These are phyloP conservation scores for Leptothorax acervorum DNA, from an alignment of 2,888 invertebrate species.

Conservation along the genomic window DNA sequence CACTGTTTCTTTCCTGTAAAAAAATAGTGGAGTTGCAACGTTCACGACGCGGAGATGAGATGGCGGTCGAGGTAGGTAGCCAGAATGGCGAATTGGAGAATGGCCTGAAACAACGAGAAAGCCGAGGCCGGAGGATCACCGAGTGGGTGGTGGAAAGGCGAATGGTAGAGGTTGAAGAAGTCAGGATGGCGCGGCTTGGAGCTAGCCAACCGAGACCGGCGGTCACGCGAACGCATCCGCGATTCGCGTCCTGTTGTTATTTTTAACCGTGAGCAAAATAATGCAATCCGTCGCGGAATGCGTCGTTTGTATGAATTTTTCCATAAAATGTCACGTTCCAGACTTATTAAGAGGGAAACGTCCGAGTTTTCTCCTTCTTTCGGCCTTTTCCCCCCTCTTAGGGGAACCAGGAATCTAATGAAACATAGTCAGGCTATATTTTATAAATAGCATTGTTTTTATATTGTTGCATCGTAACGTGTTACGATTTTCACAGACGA, in stretches of 20 bases:
- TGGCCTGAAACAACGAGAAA: constrained; percentile 54
- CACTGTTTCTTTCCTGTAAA: neutral
- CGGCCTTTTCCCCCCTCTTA: too few species aligned
- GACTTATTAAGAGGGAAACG: neutral
- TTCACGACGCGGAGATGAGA: constrained; percentile 13
- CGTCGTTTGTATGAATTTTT: constrained; percentile 41
- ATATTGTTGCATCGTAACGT: neutral
- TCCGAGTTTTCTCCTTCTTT: neutral
- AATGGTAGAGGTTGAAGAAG: constrained; percentile 69
- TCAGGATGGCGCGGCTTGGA: constrained; percentile 72
- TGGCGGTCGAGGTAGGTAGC: constrained; percentile 26
- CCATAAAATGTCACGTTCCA: neutral
- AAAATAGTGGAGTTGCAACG: neutral
- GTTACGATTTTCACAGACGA: constrained; percentile 8
- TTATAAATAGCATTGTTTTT: neutral
- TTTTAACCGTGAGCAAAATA: constrained; percentile 61
- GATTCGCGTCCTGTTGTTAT: constrained; percentile 52
- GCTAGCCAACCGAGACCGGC: constrained; percentile 80
- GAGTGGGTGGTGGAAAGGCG: constrained; percentile 43
- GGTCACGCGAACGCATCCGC: constrained; percentile 82
- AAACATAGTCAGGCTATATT: neutral
- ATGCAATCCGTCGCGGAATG: constrained; percentile 52
- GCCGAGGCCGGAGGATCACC: constrained; percentile 20
- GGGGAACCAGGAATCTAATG: neutral
- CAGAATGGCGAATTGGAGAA: constrained; percentile 55